Evolutionary conservation across 2,797 vertebrate species (phyloP).

Genomic region (Rousettus madagascariensis): DNA sequence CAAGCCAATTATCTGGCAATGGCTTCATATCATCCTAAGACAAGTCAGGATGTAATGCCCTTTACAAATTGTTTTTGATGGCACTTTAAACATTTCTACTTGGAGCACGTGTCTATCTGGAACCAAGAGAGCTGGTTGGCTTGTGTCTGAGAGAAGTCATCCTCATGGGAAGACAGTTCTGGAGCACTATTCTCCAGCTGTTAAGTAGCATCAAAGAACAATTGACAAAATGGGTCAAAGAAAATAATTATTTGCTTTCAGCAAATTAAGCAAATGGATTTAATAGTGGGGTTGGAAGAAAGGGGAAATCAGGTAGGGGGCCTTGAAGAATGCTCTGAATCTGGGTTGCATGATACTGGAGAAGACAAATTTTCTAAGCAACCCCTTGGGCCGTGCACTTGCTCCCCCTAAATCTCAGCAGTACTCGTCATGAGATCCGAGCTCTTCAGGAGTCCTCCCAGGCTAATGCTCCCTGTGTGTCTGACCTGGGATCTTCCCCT

Average conservation of each 20-base stretch:
- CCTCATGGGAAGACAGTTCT: not conserved
- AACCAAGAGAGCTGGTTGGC: not conserved
- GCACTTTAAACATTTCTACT: not conserved
- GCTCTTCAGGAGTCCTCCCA: rapidly evolving
- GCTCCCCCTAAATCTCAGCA: not conserved
- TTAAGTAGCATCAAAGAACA: not conserved
- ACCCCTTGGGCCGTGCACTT: not conserved
- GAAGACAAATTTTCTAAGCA: not conserved
- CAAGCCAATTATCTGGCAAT: not conserved
- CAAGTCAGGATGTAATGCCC: not conserved
- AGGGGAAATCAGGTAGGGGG: not conserved
- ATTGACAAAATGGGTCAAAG: not conserved
- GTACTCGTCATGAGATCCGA: rapidly evolving
- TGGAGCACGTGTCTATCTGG: not conserved
- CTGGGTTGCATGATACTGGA: not conserved
- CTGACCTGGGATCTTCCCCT: not conserved
- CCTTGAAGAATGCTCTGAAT: not conserved
- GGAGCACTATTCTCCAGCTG: not conserved
- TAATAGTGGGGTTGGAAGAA: not conserved
- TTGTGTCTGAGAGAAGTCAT: not conserved
- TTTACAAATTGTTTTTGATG: not conserved
- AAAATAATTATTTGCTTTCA: not conserved
- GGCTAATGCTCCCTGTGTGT: not conserved
- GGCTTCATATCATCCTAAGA: not conserved
- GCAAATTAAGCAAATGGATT: not conserved